These are phyloP conservation scores for Drosophila novamexicana DNA, from an alignment of 1,140 invertebrate species.

Conservation along the genomic window DNA sequence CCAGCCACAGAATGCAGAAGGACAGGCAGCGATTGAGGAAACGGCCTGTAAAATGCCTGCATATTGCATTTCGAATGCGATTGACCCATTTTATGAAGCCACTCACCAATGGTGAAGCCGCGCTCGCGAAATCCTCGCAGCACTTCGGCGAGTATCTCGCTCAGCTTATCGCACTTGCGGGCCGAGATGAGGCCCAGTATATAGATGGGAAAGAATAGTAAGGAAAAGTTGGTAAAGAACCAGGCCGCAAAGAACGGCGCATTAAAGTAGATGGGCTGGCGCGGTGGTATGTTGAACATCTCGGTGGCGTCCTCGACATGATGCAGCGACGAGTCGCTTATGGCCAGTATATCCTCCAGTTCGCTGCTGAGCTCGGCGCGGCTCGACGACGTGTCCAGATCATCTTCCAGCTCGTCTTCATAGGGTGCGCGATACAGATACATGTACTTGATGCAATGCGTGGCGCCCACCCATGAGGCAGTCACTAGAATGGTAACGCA, in stretches of 20 bases:
- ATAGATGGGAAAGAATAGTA: constrained; percentile 96
- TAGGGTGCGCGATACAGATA: constrained; percentile 87
- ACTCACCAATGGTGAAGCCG: constrained; percentile 92
- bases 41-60: constrained; percentile 86
- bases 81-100: background rate
- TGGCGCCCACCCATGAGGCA: constrained; percentile 94
- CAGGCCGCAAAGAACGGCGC: constrained; percentile 97
- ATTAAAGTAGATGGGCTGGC: constrained; percentile 85
- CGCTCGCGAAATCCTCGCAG: constrained; percentile 93
- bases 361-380: constrained; percentile 76
- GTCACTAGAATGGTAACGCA: constrained; percentile 93
- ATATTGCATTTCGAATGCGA: background rate
- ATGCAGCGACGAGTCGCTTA: constrained; percentile 84
- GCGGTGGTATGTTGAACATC: constrained; percentile 80
- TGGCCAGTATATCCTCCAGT: constrained; percentile 84
- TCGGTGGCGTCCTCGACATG: constrained; percentile 82
- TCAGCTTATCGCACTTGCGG: constrained; percentile 90
- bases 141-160: constrained; percentile 91
- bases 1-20: constrained; percentile 95
- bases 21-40: constrained; percentile 93
- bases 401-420: constrained; percentile 83
- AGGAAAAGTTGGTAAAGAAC: constrained; percentile 97
- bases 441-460: constrained; percentile 94
- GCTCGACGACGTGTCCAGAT: constrained; percentile 83
- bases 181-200: constrained; percentile 89